Evolutionary conservation across 2,797 vertebrate genomes (phyloP).

Genomic region (Pantherophis alleghaniensis): DNA sequence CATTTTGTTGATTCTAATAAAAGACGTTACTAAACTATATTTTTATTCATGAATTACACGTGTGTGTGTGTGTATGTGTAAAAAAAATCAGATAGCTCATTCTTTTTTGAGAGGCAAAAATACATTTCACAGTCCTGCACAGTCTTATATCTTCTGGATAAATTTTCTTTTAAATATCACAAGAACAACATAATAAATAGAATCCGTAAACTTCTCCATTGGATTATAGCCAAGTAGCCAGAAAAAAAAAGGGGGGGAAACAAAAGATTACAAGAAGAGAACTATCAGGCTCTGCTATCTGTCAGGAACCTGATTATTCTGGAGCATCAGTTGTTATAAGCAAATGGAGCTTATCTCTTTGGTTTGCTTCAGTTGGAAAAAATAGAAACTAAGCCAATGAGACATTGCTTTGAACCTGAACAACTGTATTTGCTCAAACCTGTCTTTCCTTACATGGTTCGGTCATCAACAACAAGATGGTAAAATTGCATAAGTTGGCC

Average conservation of each 20-base stretch:
- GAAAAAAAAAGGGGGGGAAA: conserved; percentile 40
- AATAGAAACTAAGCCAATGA: not conserved
- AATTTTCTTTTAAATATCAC: conserved; percentile 77
- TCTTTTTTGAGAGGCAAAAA: conserved; percentile 66
- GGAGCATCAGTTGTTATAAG: conserved; percentile 50
- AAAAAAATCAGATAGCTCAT: conserved; percentile 36
- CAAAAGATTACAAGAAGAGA: conserved; percentile 54
- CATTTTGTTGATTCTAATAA: not conserved
- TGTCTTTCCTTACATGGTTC: conserved; percentile 10
- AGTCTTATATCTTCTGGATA: conserved; percentile 76
- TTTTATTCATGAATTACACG: not conserved
- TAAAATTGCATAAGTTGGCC: conserved; percentile 7
- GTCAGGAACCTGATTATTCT: conserved; percentile 59
- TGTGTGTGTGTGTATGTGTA: not conserved
- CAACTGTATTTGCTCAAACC: conserved; percentile 47
- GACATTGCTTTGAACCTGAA: conserved; percentile 44
- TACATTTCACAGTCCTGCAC: conserved; percentile 72
- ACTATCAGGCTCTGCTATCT: conserved; percentile 42
- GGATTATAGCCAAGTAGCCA: conserved; percentile 69
- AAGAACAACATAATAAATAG: conserved; percentile 71
- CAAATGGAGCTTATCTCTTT: conserved; percentile 52
- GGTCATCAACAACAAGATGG: not conserved
- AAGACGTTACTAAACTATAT: not conserved
- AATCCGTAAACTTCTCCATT: conserved; percentile 68
- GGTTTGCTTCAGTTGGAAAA: conserved; percentile 45